Evolutionary conservation across 2,797 vertebrate species (phyloP).

Genomic region (Chelonia mydas): DNA sequence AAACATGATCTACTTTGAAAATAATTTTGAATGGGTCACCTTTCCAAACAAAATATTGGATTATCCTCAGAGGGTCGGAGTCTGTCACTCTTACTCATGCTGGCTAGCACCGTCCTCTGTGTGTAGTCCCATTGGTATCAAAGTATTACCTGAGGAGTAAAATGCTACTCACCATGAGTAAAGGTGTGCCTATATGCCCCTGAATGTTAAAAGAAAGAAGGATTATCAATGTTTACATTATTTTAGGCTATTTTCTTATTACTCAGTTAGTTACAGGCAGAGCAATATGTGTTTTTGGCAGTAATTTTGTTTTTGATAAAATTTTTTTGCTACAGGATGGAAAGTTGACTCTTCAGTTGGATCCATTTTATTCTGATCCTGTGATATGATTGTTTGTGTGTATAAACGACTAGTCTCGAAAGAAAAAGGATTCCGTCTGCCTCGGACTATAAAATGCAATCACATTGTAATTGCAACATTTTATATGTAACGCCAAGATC

Average conservation of each 20-base stretch:
- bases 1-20: background rate
- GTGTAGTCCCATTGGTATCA: fast-evolving
- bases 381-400: background rate
- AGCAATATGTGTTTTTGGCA: background rate
- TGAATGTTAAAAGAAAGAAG: fast-evolving
- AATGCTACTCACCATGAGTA: fast-evolving
- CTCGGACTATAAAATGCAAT: background rate
- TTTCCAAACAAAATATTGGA: background rate
- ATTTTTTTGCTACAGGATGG: background rate
- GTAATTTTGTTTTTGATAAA: background rate
- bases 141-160: fast-evolving
- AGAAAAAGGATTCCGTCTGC: background rate
- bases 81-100: fast-evolving
- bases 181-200: fast-evolving
- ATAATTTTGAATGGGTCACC: background rate
- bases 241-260: background rate
- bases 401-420: background rate
- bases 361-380: background rate
- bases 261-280: background rate
- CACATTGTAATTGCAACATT: background rate
- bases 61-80: background rate
- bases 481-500: background rate
- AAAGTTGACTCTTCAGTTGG: background rate
- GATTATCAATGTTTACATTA: fast-evolving
- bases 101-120: background rate